Evolutionary conservation across 2,113 vertebrate genomes (phyloP).

Genomic region (Cyprinodon variegatus): DNA sequence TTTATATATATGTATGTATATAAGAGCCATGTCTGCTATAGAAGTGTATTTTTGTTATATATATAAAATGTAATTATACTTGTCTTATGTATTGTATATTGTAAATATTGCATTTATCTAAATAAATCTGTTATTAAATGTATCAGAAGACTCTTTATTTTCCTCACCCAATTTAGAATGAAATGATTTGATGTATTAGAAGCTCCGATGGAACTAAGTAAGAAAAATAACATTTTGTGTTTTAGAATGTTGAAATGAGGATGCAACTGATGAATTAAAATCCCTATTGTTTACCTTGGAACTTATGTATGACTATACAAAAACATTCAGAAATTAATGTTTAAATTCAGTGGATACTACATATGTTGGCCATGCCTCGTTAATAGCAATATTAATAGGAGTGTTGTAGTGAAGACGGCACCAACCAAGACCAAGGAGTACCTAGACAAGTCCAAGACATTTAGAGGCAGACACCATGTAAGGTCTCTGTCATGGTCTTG

Average conservation of each 20-base stretch:
- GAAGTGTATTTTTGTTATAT: conserved; percentile 52
- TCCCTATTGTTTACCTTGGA: too few relatives aligned
- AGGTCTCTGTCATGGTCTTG: too few relatives aligned
- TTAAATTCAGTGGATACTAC: too few relatives aligned
- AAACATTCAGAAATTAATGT: too few relatives aligned
- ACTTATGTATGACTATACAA: too few relatives aligned
- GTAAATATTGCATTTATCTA: conserved; percentile 68
- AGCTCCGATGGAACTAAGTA: not conserved
- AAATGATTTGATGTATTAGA: not conserved
- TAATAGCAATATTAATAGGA: too few relatives aligned
- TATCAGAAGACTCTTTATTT: conserved; percentile 3
- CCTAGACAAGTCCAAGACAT: too few relatives aligned
- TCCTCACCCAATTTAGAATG: not conserved
- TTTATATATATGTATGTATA: conserved; percentile 25
- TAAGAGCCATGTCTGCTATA: conserved; percentile 11
- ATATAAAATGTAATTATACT: conserved; percentile 52
- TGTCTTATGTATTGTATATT: conserved; percentile 57
- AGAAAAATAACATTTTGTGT: not conserved
- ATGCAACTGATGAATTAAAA: not conserved
- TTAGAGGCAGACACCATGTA: too few relatives aligned
- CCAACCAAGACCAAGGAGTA: too few relatives aligned
- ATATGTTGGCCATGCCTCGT: not conserved
- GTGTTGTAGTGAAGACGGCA: too few relatives aligned
- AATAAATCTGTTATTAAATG: conserved; percentile 52
- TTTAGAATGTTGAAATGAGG: not conserved